Percentiles rank a stretch among this genome's conserved stretches.
Evolutionary conservation across 2,888 invertebrate genomes (phyloP).

Genomic region (Drosophila antonietae): DNA sequence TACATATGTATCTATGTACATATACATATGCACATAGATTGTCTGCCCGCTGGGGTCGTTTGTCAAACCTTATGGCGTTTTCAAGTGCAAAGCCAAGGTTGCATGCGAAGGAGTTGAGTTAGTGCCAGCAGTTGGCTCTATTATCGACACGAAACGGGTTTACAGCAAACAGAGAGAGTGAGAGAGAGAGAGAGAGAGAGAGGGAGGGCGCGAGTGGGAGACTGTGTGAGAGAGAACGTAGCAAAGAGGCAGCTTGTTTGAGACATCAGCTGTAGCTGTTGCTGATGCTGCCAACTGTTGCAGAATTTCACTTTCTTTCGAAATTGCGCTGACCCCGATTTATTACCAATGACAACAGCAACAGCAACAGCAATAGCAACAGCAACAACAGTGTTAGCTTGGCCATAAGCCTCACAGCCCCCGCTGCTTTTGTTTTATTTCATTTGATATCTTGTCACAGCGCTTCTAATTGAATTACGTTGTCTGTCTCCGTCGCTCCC

Average conservation of each 20-base stretch:
- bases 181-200: constrained; percentile 13
- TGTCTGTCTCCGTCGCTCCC: constrained; percentile 20
- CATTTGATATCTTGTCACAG: constrained; percentile 25
- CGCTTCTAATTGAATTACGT: constrained; percentile 72
- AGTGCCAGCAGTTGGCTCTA: constrained; percentile 47
- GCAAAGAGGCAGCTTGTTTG: constrained; percentile 24
- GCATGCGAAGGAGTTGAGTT: constrained; percentile 53
- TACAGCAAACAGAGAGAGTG: constrained; percentile 17
- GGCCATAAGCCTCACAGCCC: constrained; percentile 43
- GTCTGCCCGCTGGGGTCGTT: constrained; percentile 48
- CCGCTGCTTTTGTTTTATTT: constrained; percentile 51
- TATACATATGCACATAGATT: neutral
- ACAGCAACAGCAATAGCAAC: constrained; percentile 37
- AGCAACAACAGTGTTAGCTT: constrained; percentile 26
- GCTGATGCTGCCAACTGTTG: constrained; percentile 55
- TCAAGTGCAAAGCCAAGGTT: constrained; percentile 77
- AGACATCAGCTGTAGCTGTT: constrained; percentile 60
- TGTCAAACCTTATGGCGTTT: constrained; percentile 70
- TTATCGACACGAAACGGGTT: constrained; percentile 74
- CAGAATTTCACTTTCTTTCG: constrained; percentile 82
- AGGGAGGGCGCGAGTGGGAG: neutral
- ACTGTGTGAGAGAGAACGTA: constrained; percentile 11
- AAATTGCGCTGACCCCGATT: constrained; percentile 79
- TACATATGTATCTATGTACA: too few species aligned
- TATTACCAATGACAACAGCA: constrained; percentile 56